Evolutionary conservation across 1,140 invertebrate species (phyloP).

Genomic region (Choristoneura fumiferana): DNA sequence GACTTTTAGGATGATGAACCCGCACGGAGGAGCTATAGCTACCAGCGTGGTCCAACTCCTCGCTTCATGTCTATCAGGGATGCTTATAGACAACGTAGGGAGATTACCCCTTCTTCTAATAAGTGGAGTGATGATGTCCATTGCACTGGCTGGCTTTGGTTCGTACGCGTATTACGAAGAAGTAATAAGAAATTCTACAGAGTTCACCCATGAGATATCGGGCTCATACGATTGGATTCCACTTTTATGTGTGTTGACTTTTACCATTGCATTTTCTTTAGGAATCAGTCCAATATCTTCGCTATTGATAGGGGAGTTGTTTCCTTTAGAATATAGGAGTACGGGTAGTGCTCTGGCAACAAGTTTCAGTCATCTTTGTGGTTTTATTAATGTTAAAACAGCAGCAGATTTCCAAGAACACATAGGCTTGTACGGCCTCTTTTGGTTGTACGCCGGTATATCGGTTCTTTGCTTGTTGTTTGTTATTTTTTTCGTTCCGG

Average conservation of each 20-base stretch:
- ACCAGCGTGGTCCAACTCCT: slow-evolving; percentile 88
- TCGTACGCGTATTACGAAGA: slow-evolving; percentile 88
- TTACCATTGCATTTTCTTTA: slow-evolving; percentile 90
- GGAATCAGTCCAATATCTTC: slow-evolving; percentile 95
- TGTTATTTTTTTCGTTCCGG: slow-evolving; percentile 91
- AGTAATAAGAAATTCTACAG: slow-evolving; percentile 67
- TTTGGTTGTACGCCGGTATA: slow-evolving; percentile 93
- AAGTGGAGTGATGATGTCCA: slow-evolving; percentile 90
- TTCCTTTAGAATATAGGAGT: slow-evolving; percentile 90
- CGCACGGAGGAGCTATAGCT: slow-evolving; percentile 89
- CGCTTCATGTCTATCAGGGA: slow-evolving; percentile 87
- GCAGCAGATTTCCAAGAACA: slow-evolving; percentile 89
- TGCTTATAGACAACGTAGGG: slow-evolving; percentile 89
- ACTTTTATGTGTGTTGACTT: slow-evolving; percentile 88
- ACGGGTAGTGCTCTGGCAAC: slow-evolving; percentile 90
- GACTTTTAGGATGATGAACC: slow-evolving; percentile 87
- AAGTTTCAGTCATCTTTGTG: slow-evolving; percentile 92
- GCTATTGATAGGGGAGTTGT: slow-evolving; percentile 92
- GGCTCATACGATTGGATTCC: slow-evolving; percentile 88
- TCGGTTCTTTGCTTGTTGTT: slow-evolving; percentile 90
- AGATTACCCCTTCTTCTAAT: slow-evolving; percentile 87
- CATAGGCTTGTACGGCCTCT: slow-evolving; percentile 89
- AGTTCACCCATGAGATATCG: slow-evolving; percentile 46
- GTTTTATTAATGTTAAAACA: slow-evolving; percentile 93
- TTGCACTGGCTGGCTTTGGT: slow-evolving; percentile 88